phyloP scores from a whole-genome alignment of 2,113 vertebrate genomes.

The Poicephalus gulielmi region DNA sequence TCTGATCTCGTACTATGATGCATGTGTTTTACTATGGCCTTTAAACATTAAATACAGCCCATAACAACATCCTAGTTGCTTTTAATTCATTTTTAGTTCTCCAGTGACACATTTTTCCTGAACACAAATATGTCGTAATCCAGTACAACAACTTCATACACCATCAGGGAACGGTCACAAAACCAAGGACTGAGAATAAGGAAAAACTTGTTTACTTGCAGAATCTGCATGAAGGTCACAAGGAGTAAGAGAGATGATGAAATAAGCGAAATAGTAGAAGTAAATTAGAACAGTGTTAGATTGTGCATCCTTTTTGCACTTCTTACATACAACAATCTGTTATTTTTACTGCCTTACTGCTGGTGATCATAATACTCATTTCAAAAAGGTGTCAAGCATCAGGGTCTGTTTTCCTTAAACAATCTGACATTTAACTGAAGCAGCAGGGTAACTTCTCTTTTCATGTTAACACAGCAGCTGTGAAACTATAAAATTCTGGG shows the following conservation, averaged over 20 bases:
- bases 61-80: neutral
- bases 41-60: neutral
- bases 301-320: neutral
- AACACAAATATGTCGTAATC: neutral
- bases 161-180: neutral
- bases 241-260: neutral
- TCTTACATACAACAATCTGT: neutral
- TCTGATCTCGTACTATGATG: neutral
- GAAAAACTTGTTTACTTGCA: neutral
- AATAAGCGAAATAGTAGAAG: neutral
- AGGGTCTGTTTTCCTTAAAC: neutral
- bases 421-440: neutral
- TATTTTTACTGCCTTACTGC: neutral
- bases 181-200: neutral
- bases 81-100: neutral
- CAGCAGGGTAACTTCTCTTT: neutral
- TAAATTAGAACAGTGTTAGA: neutral
- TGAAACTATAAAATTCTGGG: neutral
- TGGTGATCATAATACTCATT: neutral
- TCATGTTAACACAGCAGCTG: neutral
- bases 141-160: neutral
- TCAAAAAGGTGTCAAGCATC: neutral
- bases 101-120: neutral
- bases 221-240: neutral
- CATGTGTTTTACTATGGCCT: neutral